Percentiles rank a stretch among this genome's conserved stretches.
Conservation (phyloP, 1,140 invertebrate genomes). For the Platyura marginata region DNA sequence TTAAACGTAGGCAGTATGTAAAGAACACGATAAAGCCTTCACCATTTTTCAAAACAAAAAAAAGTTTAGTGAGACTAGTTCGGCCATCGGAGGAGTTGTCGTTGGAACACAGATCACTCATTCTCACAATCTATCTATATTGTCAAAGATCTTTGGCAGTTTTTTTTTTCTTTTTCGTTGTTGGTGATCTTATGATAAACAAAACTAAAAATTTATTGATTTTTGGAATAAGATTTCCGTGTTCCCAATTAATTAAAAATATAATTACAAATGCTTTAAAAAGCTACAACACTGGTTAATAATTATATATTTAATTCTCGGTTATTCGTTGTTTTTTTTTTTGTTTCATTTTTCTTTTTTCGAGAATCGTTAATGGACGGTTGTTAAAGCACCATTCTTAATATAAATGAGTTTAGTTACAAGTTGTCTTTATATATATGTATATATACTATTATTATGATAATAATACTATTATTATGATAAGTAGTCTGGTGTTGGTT, state of each 20-base stretch:
- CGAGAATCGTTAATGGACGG: no score
- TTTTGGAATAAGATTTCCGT: no score
- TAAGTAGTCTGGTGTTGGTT: slow-evolving; percentile 28
- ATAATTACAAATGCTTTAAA: no score
- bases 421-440: not conserved
- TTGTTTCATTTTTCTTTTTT: no score
- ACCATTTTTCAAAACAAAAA: not conserved
- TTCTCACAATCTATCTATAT: not conserved
- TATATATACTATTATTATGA: not conserved
- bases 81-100: slow-evolving; percentile 29
- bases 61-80: slow-evolving; percentile 3
- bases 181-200: not conserved
- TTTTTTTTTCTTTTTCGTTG: slow-evolving; percentile 1
- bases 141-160: not conserved
- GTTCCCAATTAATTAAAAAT: no score
- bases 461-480: slow-evolving; percentile 11
- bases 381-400: no score
- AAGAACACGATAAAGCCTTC: no score
- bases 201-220: no score
- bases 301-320: no score
- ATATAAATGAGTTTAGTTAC: not conserved
- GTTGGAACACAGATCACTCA: slow-evolving; percentile 7
- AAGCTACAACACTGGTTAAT: no score
- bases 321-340: no score
- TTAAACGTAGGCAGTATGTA: not conserved